Evolutionary conservation across 1,140 invertebrate species (phyloP).

Genomic region (Sesamia nonagrioides): DNA sequence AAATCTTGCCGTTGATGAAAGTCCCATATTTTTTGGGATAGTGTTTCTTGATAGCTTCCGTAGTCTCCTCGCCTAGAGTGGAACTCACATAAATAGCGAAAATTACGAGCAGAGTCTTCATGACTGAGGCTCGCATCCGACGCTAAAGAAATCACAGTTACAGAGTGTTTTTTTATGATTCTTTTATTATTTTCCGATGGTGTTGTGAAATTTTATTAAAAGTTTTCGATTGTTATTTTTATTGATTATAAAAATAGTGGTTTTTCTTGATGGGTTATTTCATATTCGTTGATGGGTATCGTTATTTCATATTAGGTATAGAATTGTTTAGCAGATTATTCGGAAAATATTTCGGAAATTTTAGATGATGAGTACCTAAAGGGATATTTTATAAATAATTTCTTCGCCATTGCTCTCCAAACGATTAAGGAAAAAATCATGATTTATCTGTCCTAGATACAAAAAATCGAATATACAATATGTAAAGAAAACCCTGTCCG

Average conservation of each 20-base stretch:
- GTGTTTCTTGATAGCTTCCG: constrained; percentile 38
- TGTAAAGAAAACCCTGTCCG: too few species aligned
- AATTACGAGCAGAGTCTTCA: constrained; percentile 52
- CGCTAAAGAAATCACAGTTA: constrained; percentile 25
- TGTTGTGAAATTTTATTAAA: constrained; percentile 64
- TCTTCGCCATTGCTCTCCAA: too few species aligned
- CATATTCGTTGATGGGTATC: constrained; percentile 11
- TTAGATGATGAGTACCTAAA: too few species aligned
- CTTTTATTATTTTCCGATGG: constrained; percentile 67
- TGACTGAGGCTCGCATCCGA: constrained; percentile 5
- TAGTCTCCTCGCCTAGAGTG: constrained; percentile 41
- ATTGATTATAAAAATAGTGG: background rate
- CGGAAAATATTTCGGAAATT: background rate
- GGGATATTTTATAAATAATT: too few species aligned
- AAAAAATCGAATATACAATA: too few species aligned
- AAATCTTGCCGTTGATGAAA: constrained; percentile 25
- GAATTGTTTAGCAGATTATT: background rate
- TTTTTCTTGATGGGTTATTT: too few species aligned
- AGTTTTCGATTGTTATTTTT: constrained; percentile 52
- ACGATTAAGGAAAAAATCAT: too few species aligned
- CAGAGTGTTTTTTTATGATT: constrained; percentile 60
- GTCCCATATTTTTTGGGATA: constrained; percentile 63
- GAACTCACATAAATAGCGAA: constrained; percentile 48
- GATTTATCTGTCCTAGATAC: too few species aligned
- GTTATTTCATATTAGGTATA: background rate